Percentiles rank a stretch among this genome's conserved stretches.
Evolutionary conservation across 2,797 vertebrate species (phyloP).

Genomic region (Sarcoramphus papa): DNA sequence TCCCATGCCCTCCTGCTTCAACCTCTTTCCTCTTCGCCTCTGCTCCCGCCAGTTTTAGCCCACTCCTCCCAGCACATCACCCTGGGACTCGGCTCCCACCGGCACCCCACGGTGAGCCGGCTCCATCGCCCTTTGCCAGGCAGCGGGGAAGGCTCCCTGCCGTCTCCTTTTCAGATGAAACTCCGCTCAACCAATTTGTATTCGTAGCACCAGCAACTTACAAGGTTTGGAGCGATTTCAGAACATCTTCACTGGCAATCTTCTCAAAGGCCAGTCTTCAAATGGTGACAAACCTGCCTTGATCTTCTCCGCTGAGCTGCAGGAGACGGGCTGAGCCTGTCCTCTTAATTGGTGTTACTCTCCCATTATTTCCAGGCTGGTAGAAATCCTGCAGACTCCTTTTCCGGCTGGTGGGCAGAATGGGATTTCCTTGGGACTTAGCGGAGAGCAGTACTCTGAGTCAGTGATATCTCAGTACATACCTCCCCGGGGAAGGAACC

Average conservation of each 20-base stretch:
- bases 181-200: not conserved
- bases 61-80: not conserved
- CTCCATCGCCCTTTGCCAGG: not conserved
- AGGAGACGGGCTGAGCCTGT: not conserved
- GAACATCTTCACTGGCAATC: constrained; percentile 47
- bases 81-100: not conserved
- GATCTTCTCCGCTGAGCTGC: constrained; percentile 16
- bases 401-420: constrained; percentile 30
- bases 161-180: not conserved
- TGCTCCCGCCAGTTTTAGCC: not conserved
- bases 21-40: not conserved
- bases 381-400: constrained; percentile 36
- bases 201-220: constrained; percentile 4
- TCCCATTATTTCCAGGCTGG: not conserved
- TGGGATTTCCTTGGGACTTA: constrained; percentile 49
- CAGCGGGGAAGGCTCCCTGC: not conserved
- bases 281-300: constrained; percentile 41
- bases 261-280: constrained; percentile 66
- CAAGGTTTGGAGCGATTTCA: constrained; percentile 41
- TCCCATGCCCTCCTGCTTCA: not conserved
- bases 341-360: constrained; percentile 38
- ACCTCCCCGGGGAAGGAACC: not conserved
- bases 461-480: not conserved
- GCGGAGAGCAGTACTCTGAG: not conserved
- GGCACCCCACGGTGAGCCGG: rapidly evolving